These are phyloP conservation scores for Muntiacus reevesi DNA, from an alignment of 2,113 vertebrate species.

Conservation along the genomic window DNA sequence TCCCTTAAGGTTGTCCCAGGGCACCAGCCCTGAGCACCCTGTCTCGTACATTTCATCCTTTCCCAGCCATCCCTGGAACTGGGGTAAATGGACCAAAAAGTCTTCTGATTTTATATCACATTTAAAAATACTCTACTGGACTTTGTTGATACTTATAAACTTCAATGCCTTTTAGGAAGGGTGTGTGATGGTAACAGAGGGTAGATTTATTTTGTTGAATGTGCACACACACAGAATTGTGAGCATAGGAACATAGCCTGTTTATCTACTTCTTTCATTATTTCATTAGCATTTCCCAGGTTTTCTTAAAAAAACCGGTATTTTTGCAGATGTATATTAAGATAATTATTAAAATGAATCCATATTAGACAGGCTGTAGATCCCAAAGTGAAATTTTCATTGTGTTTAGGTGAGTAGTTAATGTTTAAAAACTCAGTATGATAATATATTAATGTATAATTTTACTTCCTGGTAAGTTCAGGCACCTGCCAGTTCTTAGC, in stretches of 20 bases:
- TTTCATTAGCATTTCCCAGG: neutral
- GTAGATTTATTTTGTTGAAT: neutral
- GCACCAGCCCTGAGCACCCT: neutral
- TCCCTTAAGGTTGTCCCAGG: neutral
- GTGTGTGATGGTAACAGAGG: neutral
- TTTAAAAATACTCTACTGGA: conserved; percentile 16
- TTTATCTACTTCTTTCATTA: neutral
- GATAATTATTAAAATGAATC: neutral
- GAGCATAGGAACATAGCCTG: neutral
- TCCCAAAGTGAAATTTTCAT: neutral
- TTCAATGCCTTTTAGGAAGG: neutral
- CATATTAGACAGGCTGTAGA: neutral
- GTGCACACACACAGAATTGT: neutral
- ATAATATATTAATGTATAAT: neutral
- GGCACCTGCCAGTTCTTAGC: neutral
- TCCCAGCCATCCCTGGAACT: neutral
- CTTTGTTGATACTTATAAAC: neutral
- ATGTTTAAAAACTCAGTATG: neutral
- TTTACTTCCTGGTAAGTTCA: conserved; percentile 9
- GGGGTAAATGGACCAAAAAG: neutral
- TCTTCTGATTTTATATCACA: neutral
- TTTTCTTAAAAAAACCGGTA: neutral
- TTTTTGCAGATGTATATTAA: neutral
- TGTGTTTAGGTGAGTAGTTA: neutral
- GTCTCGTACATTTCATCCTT: neutral